Percentiles rank a stretch among this genome's conserved stretches.
Conservation (phyloP, 1,140 invertebrate genomes). For the Archivesica marissinica region DNA sequence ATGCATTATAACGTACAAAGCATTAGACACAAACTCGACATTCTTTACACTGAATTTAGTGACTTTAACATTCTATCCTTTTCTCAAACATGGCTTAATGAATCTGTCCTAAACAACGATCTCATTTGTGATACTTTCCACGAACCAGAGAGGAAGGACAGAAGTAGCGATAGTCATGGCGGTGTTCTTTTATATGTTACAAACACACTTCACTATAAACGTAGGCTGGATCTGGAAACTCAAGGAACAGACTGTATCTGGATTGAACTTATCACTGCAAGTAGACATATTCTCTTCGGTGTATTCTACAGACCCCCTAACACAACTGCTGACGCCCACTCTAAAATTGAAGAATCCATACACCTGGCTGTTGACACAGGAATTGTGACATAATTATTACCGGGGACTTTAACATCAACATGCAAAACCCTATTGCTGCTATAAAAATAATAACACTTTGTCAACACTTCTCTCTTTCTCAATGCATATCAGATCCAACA, state of each 20-base stretch:
- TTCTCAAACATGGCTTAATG: too few species aligned
- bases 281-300: not conserved
- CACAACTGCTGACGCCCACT: not conserved
- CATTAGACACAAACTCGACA: too few species aligned
- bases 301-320: slow-evolving; percentile 7
- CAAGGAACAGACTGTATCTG: not conserved
- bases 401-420: not conserved
- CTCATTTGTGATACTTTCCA: not conserved
- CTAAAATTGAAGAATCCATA: not conserved
- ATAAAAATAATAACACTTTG: not conserved
- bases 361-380: too few species aligned
- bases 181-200: not conserved
- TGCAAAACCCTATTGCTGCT: not conserved
- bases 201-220: not conserved
- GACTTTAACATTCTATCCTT: too few species aligned
- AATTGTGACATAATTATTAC: not conserved
- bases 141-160: too few species aligned
- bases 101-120: too few species aligned
- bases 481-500: slow-evolving; percentile 6
- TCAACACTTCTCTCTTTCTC: too few species aligned
- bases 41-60: too few species aligned
- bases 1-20: too few species aligned
- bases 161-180: too few species aligned
- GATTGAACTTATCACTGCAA: not conserved
- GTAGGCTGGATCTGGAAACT: not conserved